Evolutionary conservation across 2,113 vertebrate species (phyloP), one percentile per base, ranked within the genome.

Genomic region (Acinonyx jubatus): DNA sequence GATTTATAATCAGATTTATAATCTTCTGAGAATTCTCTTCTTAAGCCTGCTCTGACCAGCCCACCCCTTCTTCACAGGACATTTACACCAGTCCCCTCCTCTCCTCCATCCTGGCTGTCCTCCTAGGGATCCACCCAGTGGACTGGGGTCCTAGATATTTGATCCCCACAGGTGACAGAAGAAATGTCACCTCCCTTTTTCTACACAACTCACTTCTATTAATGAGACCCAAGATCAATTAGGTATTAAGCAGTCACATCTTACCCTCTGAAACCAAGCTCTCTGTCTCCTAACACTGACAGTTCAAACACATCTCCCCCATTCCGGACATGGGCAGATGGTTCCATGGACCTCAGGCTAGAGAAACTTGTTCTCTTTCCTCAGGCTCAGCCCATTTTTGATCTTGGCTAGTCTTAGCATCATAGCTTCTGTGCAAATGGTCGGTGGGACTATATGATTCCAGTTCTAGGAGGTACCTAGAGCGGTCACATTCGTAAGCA

Each of bases 151-250:
- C 41, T 69, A 23, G 25, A 73, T 18, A 69, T 85, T 87, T 45
- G 16, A 89, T 78, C 41, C 57, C 91, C 63, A 87, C 1, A 27
- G 48, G 66, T 19, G 45, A 88, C 25, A 90, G 84, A 94, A 94
- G 76, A 82, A 82, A 96, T 50, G 8, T 85, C n/a, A 93, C 52
- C 38, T 94, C 78, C 36, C n/a, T 73, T 87, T 93, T 86, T n/a
- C 86, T 84, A 61, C 63, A 61, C 65, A 93, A 4, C 10, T 50
- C 9, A 52, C 33, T 73, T 88, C 25, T 90, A 74, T 57, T 63
- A 86, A 83, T 38, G 68, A 89, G 27, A 68, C 21, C 73, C 21
- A n/a, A 69, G 31, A 83, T 74, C 86, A 82, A 74, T 66, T n/a
- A 83, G 31, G 45, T 74, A 80, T 82, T 85, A 81, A 69, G 76